These are phyloP conservation scores for Hipparchia semele DNA, from an alignment of 2,888 invertebrate species.

Conservation along the genomic window DNA sequence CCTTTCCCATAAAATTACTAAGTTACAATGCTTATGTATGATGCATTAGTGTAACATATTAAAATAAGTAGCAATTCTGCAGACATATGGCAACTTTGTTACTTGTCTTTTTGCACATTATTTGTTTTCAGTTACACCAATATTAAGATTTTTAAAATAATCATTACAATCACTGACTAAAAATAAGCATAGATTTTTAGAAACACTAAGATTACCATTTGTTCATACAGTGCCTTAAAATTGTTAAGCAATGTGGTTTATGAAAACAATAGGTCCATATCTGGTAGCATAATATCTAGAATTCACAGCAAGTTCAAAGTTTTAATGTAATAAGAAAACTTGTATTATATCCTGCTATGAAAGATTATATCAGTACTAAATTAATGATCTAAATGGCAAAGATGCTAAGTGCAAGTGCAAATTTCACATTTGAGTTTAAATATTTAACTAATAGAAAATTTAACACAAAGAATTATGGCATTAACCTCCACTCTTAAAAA, in stretches of 20 bases:
- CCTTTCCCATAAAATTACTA: no score
- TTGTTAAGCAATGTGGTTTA: conserved; percentile 68
- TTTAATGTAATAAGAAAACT: conserved; percentile 36
- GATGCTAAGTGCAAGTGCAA: no score
- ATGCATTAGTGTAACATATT: neutral
- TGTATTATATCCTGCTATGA: conserved; percentile 23
- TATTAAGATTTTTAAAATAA: neutral
- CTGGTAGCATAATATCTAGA: conserved; percentile 33
- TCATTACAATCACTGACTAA: neutral
- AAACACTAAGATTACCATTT: conserved; percentile 31
- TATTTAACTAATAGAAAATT: no score
- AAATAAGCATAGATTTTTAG: conserved; percentile 26
- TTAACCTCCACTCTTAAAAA: no score
- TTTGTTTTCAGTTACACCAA: conserved; percentile 9
- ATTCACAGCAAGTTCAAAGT: conserved; percentile 39
- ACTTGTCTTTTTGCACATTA: neutral
- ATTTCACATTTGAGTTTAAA: no score
- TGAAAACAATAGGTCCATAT: conserved; percentile 33
- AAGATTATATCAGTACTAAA: neutral
- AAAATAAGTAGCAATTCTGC: neutral
- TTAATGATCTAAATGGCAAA: no score
- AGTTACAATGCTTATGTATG: no score
- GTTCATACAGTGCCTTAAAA: conserved; percentile 55
- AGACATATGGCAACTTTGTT: neutral
- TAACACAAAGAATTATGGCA: no score